A percentile compares a stretch with the other conserved stretches of the same genome.
Conservation (phyloP, 2,888 invertebrate species). For the Therioaphis trifolii region DNA sequence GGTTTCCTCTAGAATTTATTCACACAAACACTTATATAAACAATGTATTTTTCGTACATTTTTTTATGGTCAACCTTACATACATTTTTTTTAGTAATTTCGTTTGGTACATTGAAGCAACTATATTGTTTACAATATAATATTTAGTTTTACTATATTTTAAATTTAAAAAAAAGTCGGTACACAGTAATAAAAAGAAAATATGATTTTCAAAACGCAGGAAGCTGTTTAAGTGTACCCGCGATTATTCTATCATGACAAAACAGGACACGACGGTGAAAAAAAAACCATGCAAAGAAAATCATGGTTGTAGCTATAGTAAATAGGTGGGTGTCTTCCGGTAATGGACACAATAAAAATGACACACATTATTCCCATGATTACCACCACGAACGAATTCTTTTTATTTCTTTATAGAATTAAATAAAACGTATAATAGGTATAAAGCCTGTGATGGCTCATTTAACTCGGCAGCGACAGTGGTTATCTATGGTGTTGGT, state of each 20-base stretch:
- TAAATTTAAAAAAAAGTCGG: neutral
- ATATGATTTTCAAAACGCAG: constrained; percentile 42
- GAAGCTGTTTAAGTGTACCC: constrained; percentile 41
- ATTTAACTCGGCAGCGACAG: constrained; percentile 46
- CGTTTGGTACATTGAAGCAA: too few relatives aligned
- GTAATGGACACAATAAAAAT: constrained; percentile 52
- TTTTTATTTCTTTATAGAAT: constrained; percentile 57
- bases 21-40: too few relatives aligned
- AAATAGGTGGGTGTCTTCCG: constrained; percentile 55
- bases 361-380: constrained; percentile 57
- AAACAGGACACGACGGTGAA: constrained; percentile 35
- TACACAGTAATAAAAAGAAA: constrained; percentile 16
- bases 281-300: constrained; percentile 18
- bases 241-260: constrained; percentile 57
- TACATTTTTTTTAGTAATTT: too few relatives aligned
- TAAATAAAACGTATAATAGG: constrained; percentile 37
- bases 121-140: neutral
- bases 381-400: constrained; percentile 53
- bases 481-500: constrained; percentile 27
- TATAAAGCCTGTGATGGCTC: constrained; percentile 54
- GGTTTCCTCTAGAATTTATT: constrained; percentile 16
- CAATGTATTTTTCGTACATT: too few relatives aligned
- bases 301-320: constrained; percentile 12
- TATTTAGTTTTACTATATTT: constrained; percentile 22
- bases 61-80: too few relatives aligned